phyloP scores from a whole-genome alignment of 2,888 invertebrate genomes.

The Troilus luridus region DNA sequence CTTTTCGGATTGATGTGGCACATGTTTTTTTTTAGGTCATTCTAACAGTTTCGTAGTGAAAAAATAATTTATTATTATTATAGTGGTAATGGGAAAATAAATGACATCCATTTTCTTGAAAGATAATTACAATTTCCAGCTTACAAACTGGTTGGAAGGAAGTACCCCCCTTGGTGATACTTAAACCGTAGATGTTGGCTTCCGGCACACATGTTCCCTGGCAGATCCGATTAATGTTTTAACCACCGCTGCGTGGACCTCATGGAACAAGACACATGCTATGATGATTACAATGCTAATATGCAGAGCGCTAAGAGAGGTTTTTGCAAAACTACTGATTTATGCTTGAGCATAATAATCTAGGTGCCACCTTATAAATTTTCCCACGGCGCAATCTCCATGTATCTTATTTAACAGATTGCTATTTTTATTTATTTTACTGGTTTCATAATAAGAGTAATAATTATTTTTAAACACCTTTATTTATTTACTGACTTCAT shows the following conservation, averaged over 20 bases:
- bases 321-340: background rate
- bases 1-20: no score
- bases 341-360: background rate
- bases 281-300: background rate
- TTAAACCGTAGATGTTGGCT: background rate
- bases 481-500: background rate
- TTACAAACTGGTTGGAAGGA: constrained; percentile 5
- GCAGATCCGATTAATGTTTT: constrained; percentile 16
- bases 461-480: background rate
- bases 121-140: background rate
- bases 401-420: background rate
- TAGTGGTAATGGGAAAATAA: background rate
- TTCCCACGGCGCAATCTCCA: background rate
- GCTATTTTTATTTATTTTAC: background rate
- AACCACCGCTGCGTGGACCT: background rate
- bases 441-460: no score
- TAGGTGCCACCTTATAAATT: background rate
- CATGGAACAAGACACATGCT: background rate
- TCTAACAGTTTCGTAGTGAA: no score
- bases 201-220: background rate
- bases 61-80: background rate
- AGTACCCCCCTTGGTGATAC: constrained; percentile 18
- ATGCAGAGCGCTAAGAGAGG: background rate
- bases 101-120: background rate
- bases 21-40: no score